Evolutionary conservation across 2,797 vertebrate genomes (phyloP).

Genomic region (Alexandromys oeconomus): DNA sequence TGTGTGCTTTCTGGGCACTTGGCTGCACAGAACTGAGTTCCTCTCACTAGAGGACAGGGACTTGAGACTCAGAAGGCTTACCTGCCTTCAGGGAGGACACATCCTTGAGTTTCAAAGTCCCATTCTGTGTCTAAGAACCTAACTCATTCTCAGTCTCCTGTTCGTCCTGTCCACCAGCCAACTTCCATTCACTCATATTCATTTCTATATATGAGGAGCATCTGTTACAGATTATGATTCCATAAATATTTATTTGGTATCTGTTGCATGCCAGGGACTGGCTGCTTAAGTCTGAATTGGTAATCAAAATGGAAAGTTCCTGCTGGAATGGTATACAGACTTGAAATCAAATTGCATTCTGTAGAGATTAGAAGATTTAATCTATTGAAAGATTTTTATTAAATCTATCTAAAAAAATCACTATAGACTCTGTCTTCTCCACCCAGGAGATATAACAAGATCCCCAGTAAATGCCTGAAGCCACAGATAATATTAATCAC

Average conservation of each 20-base stretch:
- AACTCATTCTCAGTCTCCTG: background rate
- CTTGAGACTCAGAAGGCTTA: background rate
- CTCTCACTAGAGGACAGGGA: background rate
- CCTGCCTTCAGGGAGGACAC: background rate
- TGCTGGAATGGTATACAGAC: background rate
- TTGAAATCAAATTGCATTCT: conserved; percentile 15
- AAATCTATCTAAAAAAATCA: background rate
- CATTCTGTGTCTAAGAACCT: background rate
- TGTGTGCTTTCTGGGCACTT: conserved; percentile 18
- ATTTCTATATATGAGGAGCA: background rate
- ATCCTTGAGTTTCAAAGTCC: background rate
- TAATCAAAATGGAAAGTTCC: background rate
- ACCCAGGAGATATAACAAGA: background rate
- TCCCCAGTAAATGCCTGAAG: background rate
- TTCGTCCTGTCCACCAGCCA: background rate
- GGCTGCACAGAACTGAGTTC: background rate
- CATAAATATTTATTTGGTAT: background rate
- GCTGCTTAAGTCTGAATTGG: background rate
- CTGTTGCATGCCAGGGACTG: background rate
- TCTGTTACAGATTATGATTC: background rate
- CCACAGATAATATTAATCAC: background rate
- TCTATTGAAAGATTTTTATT: background rate
- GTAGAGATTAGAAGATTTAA: background rate
- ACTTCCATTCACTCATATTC: background rate
- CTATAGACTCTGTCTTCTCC: background rate